Evolutionary conservation across 2,113 vertebrate genomes (phyloP), one percentile per base, ranked within the genome.

Genomic region (Tetrax tetrax): DNA sequence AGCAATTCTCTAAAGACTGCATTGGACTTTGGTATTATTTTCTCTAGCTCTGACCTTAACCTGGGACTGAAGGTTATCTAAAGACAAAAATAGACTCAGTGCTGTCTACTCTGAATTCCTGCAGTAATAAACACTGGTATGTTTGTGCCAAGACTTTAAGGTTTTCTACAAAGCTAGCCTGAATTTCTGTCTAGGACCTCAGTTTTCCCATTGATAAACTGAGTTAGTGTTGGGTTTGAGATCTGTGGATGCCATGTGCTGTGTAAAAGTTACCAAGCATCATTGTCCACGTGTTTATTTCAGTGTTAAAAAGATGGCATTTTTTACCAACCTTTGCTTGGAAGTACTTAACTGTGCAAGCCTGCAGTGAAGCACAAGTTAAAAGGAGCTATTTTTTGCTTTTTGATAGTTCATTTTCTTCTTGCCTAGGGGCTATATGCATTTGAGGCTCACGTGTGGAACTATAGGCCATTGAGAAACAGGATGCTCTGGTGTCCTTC

Each of bases 21-120:
- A 27, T 53, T 79, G 83, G 90, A 79, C 63, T 93, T 94, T 25
- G 45, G 37, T 79, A 56, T 82, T 87, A 89, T 96, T 97, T 94
- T 95, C 81, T 91, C 45, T 50, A 43, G n/a, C 64, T 79, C 77
- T 95, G 94, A 92, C 91, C 87, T 91, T 92, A 83, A 89, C 74
- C 81, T 89, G 51, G n/a, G 41, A 82, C 63, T 95, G 83, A 94
- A 96, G 84, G 83, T 95, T 91, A 61, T 72, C n/a, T 50, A 74
- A 90, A 75, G 28, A 41, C 48, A 65, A 81, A 96, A 95, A 72
- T 41, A 93, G 35, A 68, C 53, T 79, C 48, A 78, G 7, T 75
- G 43, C 51, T 66, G 28, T 64, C 54, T 76, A 27, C 35, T 45
- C 45, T 22, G 12, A 84, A 68, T 84, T 95, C 14, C 53, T 87